Percentiles rank a stretch among this genome's conserved stretches.
phyloP scores from a whole-genome alignment of 2,113 vertebrate species.

The Leptobrachium leishanense region DNA sequence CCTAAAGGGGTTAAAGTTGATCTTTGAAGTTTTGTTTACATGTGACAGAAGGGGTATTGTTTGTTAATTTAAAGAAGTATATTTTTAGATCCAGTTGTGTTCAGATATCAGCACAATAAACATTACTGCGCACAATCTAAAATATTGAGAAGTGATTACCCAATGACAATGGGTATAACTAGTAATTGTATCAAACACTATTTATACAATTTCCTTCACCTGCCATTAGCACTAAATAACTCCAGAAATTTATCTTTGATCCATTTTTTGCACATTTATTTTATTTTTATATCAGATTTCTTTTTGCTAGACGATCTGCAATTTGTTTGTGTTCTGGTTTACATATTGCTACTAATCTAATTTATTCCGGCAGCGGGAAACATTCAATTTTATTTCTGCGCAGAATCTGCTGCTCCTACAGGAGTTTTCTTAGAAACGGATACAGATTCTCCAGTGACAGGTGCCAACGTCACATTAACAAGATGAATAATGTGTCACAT shows the following conservation, averaged over 20 bases:
- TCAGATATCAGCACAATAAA: no score
- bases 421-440: constrained; percentile 34
- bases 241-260: background rate
- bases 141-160: no score
- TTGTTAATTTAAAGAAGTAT: no score
- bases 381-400: constrained; percentile 20
- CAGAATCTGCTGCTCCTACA: constrained; percentile 18
- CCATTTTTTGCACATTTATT: background rate
- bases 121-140: no score
- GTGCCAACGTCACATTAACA: constrained; percentile 45
- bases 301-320: background rate
- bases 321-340: background rate
- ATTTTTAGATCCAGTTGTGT: no score
- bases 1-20: no score
- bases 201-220: background rate
- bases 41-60: no score
- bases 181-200: no score
- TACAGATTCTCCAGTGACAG: constrained; percentile 44
- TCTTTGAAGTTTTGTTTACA: no score
- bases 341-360: background rate
- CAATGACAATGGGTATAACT: no score
- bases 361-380: constrained; percentile 1
- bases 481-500: constrained; percentile 51
- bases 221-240: background rate
- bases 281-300: background rate